Evolutionary conservation across 1,140 invertebrate species (phyloP).

Genomic region (Leptonema lineaticorne): DNA sequence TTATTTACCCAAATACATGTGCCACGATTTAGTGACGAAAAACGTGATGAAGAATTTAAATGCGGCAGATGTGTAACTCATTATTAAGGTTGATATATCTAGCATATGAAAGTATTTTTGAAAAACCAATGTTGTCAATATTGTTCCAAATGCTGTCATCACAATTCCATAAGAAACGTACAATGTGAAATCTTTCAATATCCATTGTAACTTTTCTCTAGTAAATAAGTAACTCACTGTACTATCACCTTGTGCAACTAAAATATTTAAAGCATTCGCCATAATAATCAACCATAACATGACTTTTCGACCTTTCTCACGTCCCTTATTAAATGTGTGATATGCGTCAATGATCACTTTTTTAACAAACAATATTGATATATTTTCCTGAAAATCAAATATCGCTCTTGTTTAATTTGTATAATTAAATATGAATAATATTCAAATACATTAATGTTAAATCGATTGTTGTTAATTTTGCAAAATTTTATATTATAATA

Average conservation of each 20-base stretch:
- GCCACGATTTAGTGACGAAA: slow-evolving; percentile 60
- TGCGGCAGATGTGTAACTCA: slow-evolving; percentile 50
- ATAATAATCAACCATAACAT: slow-evolving; percentile 63
- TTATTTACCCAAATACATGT: slow-evolving; percentile 64
- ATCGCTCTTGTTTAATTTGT: too few species aligned
- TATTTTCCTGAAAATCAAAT: slow-evolving; percentile 46
- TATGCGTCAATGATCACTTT: slow-evolving; percentile 62
- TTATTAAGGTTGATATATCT: slow-evolving; percentile 50
- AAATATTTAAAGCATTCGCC: slow-evolving; percentile 58
- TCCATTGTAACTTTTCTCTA: slow-evolving; percentile 67
- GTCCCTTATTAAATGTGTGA: slow-evolving; percentile 59
- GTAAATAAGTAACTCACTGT: slow-evolving; percentile 64
- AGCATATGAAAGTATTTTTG: slow-evolving; percentile 52
- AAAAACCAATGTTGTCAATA: slow-evolving; percentile 55
- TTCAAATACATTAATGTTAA: too few species aligned
- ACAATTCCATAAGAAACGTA: slow-evolving; percentile 55
- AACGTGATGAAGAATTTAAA: slow-evolving; percentile 54
- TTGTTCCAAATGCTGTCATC: slow-evolving; percentile 55
- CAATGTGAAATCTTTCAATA: slow-evolving; percentile 60
- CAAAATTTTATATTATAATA: too few species aligned
- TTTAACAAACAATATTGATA: slow-evolving; percentile 57
- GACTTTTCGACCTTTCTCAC: slow-evolving; percentile 59
- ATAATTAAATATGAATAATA: too few species aligned
- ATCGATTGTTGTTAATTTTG: too few species aligned
- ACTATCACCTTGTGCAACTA: slow-evolving; percentile 58